Evolutionary conservation across 2,888 invertebrate species (phyloP).

Genomic region (Zygaena filipendulae): DNA sequence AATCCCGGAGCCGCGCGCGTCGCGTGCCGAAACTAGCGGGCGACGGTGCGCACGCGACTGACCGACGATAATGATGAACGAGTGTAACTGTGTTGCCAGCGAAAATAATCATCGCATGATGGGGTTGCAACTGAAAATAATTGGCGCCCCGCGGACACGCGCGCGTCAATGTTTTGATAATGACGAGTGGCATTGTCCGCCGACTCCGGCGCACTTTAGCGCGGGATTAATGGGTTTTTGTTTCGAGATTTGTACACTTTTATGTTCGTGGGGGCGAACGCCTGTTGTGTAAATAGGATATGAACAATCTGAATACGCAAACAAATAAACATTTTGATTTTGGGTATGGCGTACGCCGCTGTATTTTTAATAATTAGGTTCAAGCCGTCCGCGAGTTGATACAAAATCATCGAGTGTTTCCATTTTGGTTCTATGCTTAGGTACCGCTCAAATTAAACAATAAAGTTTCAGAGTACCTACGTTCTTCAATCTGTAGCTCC

Average conservation of each 20-base stretch:
- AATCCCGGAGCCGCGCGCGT: constrained; percentile 13
- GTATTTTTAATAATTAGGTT: no score
- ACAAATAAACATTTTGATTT: constrained; percentile 22
- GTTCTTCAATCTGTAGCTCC: no score
- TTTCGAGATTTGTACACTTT: constrained; percentile 45
- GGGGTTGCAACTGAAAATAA: constrained; percentile 59
- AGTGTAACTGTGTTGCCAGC: constrained; percentile 47
- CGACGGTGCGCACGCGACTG: constrained; percentile 34
- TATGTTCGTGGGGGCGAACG: constrained; percentile 23
- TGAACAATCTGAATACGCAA: constrained; percentile 24
- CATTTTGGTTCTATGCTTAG: no score
- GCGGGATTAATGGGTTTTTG: constrained; percentile 43
- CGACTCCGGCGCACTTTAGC: constrained; percentile 13
- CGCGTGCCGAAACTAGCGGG: constrained; percentile 23
- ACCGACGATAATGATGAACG: constrained; percentile 33
- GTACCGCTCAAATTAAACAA: no score
- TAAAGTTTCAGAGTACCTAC: no score
- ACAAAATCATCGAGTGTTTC: no score
- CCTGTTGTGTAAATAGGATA: constrained; percentile 32
- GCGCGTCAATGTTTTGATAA: constrained; percentile 61
- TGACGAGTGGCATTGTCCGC: constrained; percentile 50
- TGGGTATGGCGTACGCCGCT: no score
- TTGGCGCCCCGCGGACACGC: constrained; percentile 60
- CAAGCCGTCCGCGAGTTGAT: no score
- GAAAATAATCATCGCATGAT: constrained; percentile 42